Conservation (phyloP, 2,888 invertebrate species). For the Branchipolynoe longqiensis region DNA sequence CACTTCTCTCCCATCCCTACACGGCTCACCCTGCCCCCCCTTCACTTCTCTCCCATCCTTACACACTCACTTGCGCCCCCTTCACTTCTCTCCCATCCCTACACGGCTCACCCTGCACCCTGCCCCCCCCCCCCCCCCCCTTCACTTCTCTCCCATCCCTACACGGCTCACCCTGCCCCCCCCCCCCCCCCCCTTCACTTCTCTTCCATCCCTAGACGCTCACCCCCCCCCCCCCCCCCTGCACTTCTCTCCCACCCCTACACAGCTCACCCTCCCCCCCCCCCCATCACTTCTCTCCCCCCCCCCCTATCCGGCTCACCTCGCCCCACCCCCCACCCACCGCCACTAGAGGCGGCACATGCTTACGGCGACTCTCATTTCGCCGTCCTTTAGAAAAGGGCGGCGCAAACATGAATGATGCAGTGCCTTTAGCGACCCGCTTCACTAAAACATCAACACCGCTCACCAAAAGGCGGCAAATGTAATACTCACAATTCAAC, state of each 20-base stretch:
- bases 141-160: neutral
- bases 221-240: neutral
- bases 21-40: neutral
- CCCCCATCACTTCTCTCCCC: neutral
- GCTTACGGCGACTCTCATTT: too few relatives aligned
- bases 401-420: too few relatives aligned
- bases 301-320: conserved; percentile 3
- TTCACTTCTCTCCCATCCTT: neutral
- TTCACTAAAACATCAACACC: too few relatives aligned
- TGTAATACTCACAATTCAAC: too few relatives aligned
- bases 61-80: neutral
- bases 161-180: neutral
- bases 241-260: neutral
- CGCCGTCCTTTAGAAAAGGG: too few relatives aligned
- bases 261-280: neutral
- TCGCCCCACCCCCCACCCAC: neutral
- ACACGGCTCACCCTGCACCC: neutral
- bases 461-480: too few relatives aligned
- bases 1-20: neutral
- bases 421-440: too few relatives aligned
- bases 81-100: neutral
- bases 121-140: neutral
- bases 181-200: neutral
- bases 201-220: neutral
- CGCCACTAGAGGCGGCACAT: conserved; percentile 2